Conservation (phyloP, 1,140 invertebrate species). For the Zaprionus vittiger region DNA sequence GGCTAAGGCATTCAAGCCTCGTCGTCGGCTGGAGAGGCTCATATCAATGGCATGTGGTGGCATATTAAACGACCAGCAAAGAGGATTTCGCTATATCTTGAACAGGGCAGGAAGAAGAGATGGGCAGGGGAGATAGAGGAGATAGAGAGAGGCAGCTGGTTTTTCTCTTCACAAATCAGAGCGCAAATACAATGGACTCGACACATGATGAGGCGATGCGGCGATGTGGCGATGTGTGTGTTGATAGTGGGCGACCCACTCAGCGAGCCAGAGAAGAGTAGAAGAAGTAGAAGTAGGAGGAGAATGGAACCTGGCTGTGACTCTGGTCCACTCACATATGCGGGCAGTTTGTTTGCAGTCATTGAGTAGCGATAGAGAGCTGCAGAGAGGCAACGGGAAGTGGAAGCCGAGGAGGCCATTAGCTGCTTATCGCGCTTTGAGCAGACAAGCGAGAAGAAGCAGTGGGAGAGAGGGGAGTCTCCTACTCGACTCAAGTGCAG, state of each 20-base stretch:
- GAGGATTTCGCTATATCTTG: slow-evolving; percentile 66
- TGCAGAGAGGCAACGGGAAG: slow-evolving; percentile 31
- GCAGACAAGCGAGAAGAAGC: slow-evolving; percentile 38
- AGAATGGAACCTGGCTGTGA: background rate
- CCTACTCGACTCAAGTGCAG: slow-evolving; percentile 61
- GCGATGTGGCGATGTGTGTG: slow-evolving; percentile 21
- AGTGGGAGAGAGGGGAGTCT: background rate
- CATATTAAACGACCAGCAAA: slow-evolving; percentile 73
- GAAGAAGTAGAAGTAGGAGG: slow-evolving; percentile 23
- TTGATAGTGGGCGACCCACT: slow-evolving; percentile 55
- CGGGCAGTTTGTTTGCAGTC: slow-evolving; percentile 47
- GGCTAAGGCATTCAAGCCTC: slow-evolving; percentile 8
- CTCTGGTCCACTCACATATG: slow-evolving; percentile 16
- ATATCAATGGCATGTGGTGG: slow-evolving; percentile 65
- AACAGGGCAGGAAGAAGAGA: background rate
- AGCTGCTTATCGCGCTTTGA: slow-evolving; percentile 79
- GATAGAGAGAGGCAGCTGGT: slow-evolving; percentile 23
- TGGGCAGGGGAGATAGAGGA: background rate
- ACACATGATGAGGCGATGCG: slow-evolving; percentile 49
- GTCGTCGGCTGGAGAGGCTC: slow-evolving; percentile 23
- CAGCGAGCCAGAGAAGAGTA: slow-evolving; percentile 43
- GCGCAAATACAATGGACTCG: slow-evolving; percentile 76
- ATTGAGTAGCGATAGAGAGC: slow-evolving; percentile 32
- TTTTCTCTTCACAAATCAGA: slow-evolving; percentile 76
- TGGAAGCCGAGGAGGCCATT: slow-evolving; percentile 69